Base-by-base conservation (phyloP, 2,113 vertebrate species). In the Oryzias woworae region DNA sequence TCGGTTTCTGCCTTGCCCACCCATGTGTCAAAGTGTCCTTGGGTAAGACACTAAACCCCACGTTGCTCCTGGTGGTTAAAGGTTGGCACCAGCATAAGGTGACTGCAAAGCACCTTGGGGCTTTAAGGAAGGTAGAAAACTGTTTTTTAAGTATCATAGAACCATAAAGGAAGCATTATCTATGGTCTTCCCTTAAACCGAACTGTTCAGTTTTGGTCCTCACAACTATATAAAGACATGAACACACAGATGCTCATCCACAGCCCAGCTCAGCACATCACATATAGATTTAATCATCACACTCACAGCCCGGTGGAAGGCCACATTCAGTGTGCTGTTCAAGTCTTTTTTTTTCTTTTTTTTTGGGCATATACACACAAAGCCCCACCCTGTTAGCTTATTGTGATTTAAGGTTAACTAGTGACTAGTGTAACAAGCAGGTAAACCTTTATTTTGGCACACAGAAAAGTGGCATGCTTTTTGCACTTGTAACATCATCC, bases 281-380 rank as follows among this genome's bases (percentile, higher is more conserved):
- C 20, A 44, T 57, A 43, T 56, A 62, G 63, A 56, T 54, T 55
- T 20, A 53, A 44, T 74, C 65, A 54, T 48, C 75, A 66, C 71
- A 69, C 75, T 62, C 75, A 49, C 76, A 70, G 79, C 75, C 81
- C 16, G 53, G 65, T 58, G 28, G 48, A 70, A 82, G 77, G 76
- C 76, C 85, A 90, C 89, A 90, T 87, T 89, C 87, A 86, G 60
- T 89, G 89, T 90, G 89, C 89, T 89, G 85, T 90, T 89, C 86
- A 90, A 89, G 89, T 88, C 80, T 26, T 52, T 64, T 76, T 80
- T 66, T 62, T 36, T 52, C 84, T 84, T 28, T 36, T 47, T 63
- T 75, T 79, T 69, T 62, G 84, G 85, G 80, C 71, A 17, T 80
- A 71, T 66, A 58, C 58, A 83, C 77, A 71, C 68, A 62, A 43